Evolutionary conservation across 2,113 vertebrate species (phyloP).

Genomic region (Scomber japonicus): DNA sequence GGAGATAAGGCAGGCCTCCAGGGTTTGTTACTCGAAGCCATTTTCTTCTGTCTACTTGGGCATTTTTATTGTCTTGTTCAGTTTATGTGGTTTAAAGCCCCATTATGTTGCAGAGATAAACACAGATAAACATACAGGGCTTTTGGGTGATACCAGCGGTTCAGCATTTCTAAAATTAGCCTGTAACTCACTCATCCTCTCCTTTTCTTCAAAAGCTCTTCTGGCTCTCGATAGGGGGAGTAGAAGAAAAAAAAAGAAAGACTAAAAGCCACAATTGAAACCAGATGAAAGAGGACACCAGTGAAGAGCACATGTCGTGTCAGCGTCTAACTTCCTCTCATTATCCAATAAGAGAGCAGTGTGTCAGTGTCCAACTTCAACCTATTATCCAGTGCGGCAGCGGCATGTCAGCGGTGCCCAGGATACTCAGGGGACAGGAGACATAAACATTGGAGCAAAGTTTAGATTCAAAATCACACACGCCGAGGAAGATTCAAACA

Average conservation of each 20-base stretch:
- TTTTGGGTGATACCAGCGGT: conserved; percentile 16
- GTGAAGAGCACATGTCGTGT: conserved; percentile 68
- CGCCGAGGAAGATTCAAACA: conserved; percentile 49
- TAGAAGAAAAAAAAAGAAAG: conserved; percentile 7
- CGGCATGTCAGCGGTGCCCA: conserved; percentile 52
- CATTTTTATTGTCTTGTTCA: background rate
- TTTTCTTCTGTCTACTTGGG: background rate
- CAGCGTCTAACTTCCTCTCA: conserved; percentile 75
- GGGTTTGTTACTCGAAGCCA: conserved; percentile 2
- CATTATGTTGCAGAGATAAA: background rate
- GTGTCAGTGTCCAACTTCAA: conserved; percentile 63
- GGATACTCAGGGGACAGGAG: conserved; percentile 65
- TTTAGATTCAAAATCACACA: conserved; percentile 53
- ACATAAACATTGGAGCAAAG: conserved; percentile 74
- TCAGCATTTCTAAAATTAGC: conserved; percentile 45
- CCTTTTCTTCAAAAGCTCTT: conserved; percentile 57
- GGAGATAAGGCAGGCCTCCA: conserved; percentile 39
- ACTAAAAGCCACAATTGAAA: conserved; percentile 76
- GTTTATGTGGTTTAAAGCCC: conserved; percentile 9
- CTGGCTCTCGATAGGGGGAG: conserved; percentile 30
- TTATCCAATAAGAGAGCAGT: conserved; percentile 79
- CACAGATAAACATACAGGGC: conserved; percentile 11
- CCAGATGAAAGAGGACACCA: conserved; percentile 80
- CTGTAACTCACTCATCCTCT: conserved; percentile 34
- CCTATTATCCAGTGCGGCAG: conserved; percentile 68